A percentile compares a stretch with the other conserved stretches of the same genome.
Conservation (phyloP, 2,888 invertebrate species). For the Drosophila limbata region DNA sequence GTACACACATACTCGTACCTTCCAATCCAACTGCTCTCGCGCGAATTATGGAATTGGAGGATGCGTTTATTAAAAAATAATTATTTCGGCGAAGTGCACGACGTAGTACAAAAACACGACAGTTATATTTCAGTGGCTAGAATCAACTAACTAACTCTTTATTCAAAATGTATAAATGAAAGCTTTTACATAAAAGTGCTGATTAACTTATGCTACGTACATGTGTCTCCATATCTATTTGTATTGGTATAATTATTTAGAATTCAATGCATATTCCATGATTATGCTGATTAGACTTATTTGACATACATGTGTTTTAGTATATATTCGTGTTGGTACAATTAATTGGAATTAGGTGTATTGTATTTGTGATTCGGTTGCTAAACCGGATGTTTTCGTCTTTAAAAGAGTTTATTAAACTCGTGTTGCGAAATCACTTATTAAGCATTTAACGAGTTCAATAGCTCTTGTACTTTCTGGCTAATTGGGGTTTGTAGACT, state of each 20-base stretch:
- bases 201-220: constrained; percentile 12
- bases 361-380: no score
- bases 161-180: constrained; percentile 16
- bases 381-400: no score
- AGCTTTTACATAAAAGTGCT: constrained; percentile 16
- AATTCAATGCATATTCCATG: constrained; percentile 19
- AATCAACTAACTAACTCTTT: constrained; percentile 16
- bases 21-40: constrained; percentile 18
- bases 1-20: constrained; percentile 7
- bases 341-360: no score
- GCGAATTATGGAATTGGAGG: no score
- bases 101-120: constrained; percentile 8
- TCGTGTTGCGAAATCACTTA: no score
- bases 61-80: constrained; percentile 2
- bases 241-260: constrained; percentile 10
- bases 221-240: constrained; percentile 3
- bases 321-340: constrained; percentile 4
- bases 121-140: constrained; percentile 6
- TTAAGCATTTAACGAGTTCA: no score
- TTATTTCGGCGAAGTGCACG: constrained; percentile 6
- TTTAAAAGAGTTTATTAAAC: no score
- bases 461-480: no score
- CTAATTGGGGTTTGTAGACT: no score
- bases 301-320: constrained; percentile 7
- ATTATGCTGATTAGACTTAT: constrained; percentile 19